Percentiles rank a stretch among this genome's conserved stretches.
These are phyloP conservation scores for Tetranychus cinnabarinus DNA, from an alignment of 1,140 invertebrate genomes.

Conservation along the genomic window DNA sequence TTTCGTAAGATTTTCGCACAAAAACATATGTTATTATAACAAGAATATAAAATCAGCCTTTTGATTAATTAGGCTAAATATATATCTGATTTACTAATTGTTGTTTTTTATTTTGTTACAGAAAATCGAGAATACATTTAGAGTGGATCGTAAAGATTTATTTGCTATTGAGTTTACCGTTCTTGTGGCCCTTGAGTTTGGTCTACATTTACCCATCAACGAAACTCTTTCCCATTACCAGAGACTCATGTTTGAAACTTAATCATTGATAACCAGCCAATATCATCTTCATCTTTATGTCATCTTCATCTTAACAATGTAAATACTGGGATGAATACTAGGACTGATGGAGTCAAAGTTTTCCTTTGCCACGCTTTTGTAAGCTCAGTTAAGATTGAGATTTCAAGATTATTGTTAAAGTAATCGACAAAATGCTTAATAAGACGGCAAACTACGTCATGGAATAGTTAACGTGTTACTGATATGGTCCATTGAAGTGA, in stretches of 20 bases:
- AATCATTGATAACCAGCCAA: background rate
- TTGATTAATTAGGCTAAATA: no score
- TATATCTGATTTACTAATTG: background rate
- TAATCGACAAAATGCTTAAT: no score
- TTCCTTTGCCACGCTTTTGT: no score
- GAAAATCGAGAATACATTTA: slow-evolving; percentile 15
- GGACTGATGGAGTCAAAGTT: no score
- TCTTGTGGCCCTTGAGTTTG: slow-evolving; percentile 77
- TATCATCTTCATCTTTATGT: background rate
- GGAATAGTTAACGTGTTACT: no score
- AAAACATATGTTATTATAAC: background rate
- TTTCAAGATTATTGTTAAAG: no score
- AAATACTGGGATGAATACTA: background rate
- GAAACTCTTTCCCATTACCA: slow-evolving; percentile 88
- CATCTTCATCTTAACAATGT: background rate
- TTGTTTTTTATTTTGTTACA: background rate
- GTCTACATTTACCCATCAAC: slow-evolving; percentile 64
- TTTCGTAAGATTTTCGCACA: no score
- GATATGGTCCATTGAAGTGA: no score
- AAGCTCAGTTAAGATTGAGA: no score
- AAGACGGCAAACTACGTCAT: no score
- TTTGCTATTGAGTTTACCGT: slow-evolving; percentile 78
- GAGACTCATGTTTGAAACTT: slow-evolving; percentile 29
- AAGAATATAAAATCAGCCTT: slow-evolving; percentile 11
- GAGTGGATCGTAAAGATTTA: slow-evolving; percentile 71